Evolutionary conservation across 2,113 vertebrate genomes (phyloP), one percentile per base, ranked within the genome.

Genomic region (Calonectris borealis): DNA sequence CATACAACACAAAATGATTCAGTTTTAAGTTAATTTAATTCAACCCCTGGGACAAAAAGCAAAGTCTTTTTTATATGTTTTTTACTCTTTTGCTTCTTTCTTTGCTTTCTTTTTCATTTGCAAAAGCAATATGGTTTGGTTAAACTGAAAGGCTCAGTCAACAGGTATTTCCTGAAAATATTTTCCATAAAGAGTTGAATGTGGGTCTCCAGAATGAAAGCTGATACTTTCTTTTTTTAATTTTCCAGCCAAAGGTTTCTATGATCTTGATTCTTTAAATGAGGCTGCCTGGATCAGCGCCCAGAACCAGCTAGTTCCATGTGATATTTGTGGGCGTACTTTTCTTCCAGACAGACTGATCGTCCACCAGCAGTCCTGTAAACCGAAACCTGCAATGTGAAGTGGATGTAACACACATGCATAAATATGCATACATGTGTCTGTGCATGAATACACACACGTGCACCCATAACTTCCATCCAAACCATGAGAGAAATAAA

Each of bases 301-400:
- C 98, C 98, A 98, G 97, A 97, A 91, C 92, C 98, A 98, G 97
- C 87, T 98, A 96, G 97, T 98, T 98, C 97, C 98, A 96, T 98
- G 98, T 96, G 78, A 95, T 94, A 75, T 97, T 97, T 99, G 98
- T 91, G 98, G 98, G 86, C 90, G 98, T 54, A 98, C 98, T 96
- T 98, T 99, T 97, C 96, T 97, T 95, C 98, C 98, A 98, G 98
- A 98, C 97, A 98, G 98, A 96, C 97, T 98, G 93, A 97, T 98
- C 18, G 69, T 98, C 96, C 98, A 98, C 97, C 98, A 98, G 86
- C 89, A 76, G 78, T 98, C 98, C 82, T 99, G 98, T 97, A 98
- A 98, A 97, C 96, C 52, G 1, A 98, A 98, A 96, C 90, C 62
- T 69, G 61, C 94, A 86, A 98, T 77, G 44, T 98, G 96, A 98